These are phyloP conservation scores for Dendronephthya gigantea DNA, from an alignment of 64 coral and sea anemone genomes.

Conservation along the genomic window DNA sequence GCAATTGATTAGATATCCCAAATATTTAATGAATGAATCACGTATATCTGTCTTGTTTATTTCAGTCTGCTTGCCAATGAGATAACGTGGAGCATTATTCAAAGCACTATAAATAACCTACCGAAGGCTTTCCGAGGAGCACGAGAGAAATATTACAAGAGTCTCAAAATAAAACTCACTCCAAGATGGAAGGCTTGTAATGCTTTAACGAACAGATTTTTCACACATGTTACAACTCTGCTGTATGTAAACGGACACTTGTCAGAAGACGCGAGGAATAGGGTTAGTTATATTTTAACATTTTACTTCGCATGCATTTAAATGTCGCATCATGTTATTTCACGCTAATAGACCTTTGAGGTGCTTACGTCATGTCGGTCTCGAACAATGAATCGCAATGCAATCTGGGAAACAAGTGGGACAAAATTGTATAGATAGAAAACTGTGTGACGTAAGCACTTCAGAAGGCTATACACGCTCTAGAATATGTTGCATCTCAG, in stretches of 20 bases:
- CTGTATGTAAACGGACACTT: neutral
- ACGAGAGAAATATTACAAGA: neutral
- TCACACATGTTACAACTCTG: neutral
- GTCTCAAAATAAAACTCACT: neutral
- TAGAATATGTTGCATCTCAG: too few relatives aligned
- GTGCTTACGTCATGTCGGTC: too few relatives aligned
- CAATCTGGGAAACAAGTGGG: too few relatives aligned
- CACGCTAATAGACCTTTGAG: too few relatives aligned
- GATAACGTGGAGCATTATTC: neutral
- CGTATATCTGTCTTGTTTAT: neutral
- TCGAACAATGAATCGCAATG: too few relatives aligned
- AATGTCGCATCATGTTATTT: too few relatives aligned
- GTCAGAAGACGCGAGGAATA: neutral
- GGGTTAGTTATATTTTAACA: neutral
- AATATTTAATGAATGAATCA: too few relatives aligned
- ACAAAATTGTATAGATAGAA: too few relatives aligned
- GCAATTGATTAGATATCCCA: too few relatives aligned
- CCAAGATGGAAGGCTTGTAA: neutral
- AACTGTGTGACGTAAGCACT: too few relatives aligned
- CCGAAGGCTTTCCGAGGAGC: neutral
- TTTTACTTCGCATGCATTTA: too few relatives aligned
- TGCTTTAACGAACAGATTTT: neutral
- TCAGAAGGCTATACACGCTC: too few relatives aligned
- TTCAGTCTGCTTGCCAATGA: neutral
- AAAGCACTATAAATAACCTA: neutral